These are phyloP conservation scores for Clepsis dumicolana DNA, from an alignment of 2,888 invertebrate genomes.

Conservation along the genomic window DNA sequence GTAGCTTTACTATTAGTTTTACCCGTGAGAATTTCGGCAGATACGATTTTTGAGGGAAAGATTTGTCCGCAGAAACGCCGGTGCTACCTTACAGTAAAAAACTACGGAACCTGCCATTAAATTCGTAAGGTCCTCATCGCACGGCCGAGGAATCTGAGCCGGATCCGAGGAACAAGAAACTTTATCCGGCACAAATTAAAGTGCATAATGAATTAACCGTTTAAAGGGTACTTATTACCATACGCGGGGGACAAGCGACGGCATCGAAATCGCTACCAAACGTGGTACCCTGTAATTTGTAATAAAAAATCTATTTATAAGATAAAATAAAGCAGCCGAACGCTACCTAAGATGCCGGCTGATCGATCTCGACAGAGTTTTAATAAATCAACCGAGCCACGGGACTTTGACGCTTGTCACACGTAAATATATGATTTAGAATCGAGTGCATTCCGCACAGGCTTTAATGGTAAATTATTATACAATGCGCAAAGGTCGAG, in stretches of 20 bases:
- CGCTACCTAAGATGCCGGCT: conserved; percentile 82
- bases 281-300: conserved; percentile 85
- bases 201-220: conserved; percentile 63
- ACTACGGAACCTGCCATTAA: conserved; percentile 72
- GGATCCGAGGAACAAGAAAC: conserved; percentile 67
- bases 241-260: conserved; percentile 60
- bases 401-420: conserved; percentile 83
- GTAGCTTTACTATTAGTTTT: conserved; percentile 53
- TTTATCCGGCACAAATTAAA: conserved; percentile 70
- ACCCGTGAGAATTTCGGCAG: conserved; percentile 47
- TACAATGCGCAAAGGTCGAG: conserved; percentile 81
- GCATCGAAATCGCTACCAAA: conserved; percentile 84
- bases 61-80: conserved; percentile 49
- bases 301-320: conserved; percentile 86
- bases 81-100: conserved; percentile 71
- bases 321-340: conserved; percentile 82
- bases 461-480: conserved; percentile 78
- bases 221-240: conserved; percentile 64
- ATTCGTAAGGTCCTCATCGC: conserved; percentile 57
- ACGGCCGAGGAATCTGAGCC: conserved; percentile 47
- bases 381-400: conserved; percentile 74
- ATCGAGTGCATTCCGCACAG: conserved; percentile 59
- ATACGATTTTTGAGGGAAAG: conserved; percentile 45
- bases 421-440: conserved; percentile 70
- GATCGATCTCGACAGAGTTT: conserved; percentile 79